These are phyloP conservation scores for Grapholita molesta DNA, from an alignment of 1,140 invertebrate genomes.

Conservation along the genomic window DNA sequence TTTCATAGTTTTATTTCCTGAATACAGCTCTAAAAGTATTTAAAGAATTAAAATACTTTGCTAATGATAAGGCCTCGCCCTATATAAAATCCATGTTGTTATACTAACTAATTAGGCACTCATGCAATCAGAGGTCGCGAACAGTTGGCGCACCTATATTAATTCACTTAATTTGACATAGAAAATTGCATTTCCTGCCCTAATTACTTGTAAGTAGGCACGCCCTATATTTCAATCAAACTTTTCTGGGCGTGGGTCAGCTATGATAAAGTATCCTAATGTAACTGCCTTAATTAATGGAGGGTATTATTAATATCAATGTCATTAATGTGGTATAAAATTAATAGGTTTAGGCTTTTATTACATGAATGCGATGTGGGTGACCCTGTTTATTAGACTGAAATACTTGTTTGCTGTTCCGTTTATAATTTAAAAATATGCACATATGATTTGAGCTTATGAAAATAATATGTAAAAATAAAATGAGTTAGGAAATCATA, in stretches of 20 bases:
- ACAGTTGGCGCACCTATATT: neutral
- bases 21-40: neutral
- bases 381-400: neutral
- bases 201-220: slow-evolving; percentile 5
- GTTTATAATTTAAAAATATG: neutral
- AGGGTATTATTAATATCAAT: neutral
- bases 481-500: too few species aligned
- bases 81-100: neutral
- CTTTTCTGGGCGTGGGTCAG: neutral
- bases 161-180: slow-evolving; percentile 1
- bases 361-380: neutral
- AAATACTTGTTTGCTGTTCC: neutral
- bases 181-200: neutral
- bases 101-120: neutral
- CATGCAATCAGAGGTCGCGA: neutral
- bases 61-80: neutral
- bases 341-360: neutral
- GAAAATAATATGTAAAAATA: too few species aligned
- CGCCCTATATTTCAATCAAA: neutral
- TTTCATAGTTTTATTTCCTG: too few species aligned
- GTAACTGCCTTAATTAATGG: neutral
- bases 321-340: neutral
- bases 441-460: too few species aligned
- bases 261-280: neutral
- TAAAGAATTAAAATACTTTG: neutral